Base-by-base conservation (phyloP, 2,797 vertebrate species). In the Sebastes miniatus region DNA sequence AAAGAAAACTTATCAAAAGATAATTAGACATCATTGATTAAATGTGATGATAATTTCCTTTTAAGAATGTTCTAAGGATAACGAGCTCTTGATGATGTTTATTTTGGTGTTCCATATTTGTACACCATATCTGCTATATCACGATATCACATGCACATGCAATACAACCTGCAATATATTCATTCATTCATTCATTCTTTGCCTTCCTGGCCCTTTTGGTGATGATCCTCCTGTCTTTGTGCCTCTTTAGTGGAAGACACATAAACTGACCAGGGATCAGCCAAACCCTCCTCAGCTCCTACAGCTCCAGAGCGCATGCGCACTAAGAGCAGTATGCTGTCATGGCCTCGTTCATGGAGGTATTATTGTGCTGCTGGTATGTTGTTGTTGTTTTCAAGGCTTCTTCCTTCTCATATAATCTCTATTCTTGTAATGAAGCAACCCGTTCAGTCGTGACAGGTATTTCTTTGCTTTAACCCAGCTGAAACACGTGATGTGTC, bases 301-400 rank as follows among this genome's bases (percentile, higher is more conserved):
- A 1, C 20, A 20, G 8, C 29, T 7, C 59, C 0, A 64, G 0
- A 1, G 76, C 93, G 91, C 93, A 93, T 92, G 93, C 89, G 92
- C 79, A 12, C 0, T 0, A 1, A 1, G 2, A 4, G 5, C 39
- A 36, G 18, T 4, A 1, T 1, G 52, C 77, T 68, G 79, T 79
- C 80, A 95, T 93, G 94, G 90, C 86, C 58, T 81, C 86, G 25
- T 69, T 80, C 78, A 74, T 69, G 76, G 79, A 87, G 77, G 69
- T 75, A 52, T 91, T 89, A 80, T 39, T 39, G 36, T 39, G 36
- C 36, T 91, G 75, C 67, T 73, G 90, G 83, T 89, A 88, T 91
- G 84, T 87, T 86, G 63, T 76, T 83, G 34, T 74, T 83, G 34
- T 86, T 84, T 87, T 86, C n/a, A 32, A 57, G n/a, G 3, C 20